Evolutionary conservation across 2,797 vertebrate genomes (phyloP), one percentile per base, ranked within the genome.

Genomic region (Merluccius polli): DNA sequence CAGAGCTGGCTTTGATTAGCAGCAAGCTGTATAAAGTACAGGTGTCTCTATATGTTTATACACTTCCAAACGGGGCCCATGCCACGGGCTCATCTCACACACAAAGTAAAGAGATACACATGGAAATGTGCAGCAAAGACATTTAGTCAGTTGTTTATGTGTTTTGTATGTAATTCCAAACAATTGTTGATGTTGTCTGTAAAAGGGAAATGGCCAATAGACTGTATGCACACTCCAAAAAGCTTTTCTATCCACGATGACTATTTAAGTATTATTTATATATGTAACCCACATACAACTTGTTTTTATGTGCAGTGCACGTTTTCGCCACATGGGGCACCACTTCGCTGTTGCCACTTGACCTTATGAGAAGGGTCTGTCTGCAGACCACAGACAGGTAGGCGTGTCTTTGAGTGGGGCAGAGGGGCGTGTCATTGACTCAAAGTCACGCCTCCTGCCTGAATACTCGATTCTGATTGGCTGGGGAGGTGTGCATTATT

Each of bases 1-100:
- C 65, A 72, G 82, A 85, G 78, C 87, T 92, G 90, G 76, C 85
- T 90, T 87, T 87, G 83, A 91, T 91, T 90, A 83, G 77, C 21
- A 59, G 78, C 81, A 75, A 72, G 84, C 85, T 84, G 79, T 80
- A 59, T 75, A 78, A 32, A n/a, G 71, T 82, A 84, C 90, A 89
- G 87, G 89, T 91, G 89, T 29, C 48, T 65, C 18, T 41, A 27
- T 44, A 27, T 16, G 8, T 29, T n/a, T 44, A 36, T 24, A 24
- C 38, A 21, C 70, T 8, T 27, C 63, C 70, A 65, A 44, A 72
- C 75, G 33, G 10, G 52, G 21, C n/a, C 52, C 52, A 24, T 9
- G 6, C 52, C n/a, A 59, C 44, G 3, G 16, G 7, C 16, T 48
- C 44, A 18, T 21, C 44, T 48, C 15, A 24, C 52, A 59, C n/a